A percentile compares a stretch with the other conserved stretches of the same genome.
Evolutionary conservation across 2,888 invertebrate species (phyloP).

Genomic region (Trichacis sp.): DNA sequence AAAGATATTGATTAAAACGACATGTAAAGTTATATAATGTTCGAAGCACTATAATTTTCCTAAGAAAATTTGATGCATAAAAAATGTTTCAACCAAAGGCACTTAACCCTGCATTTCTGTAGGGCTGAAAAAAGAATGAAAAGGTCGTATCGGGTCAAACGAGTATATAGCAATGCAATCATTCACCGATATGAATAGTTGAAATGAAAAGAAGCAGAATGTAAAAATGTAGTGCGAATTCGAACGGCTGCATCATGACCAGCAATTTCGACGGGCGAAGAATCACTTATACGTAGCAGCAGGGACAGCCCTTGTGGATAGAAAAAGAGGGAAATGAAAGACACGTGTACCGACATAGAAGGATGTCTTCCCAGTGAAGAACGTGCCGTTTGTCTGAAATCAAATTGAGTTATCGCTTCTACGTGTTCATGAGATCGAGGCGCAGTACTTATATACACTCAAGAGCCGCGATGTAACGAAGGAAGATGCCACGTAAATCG

Average conservation of each 20-base stretch:
- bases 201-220: conserved; percentile 5
- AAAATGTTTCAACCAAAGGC: no score
- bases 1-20: no score
- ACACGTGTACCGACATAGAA: conserved; percentile 25
- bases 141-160: no score
- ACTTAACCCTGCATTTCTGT: no score
- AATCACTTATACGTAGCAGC: conserved; percentile 31
- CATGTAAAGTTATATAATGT: no score
- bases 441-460: conserved; percentile 12
- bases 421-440: conserved; percentile 32
- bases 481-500: conserved; percentile 32
- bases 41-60: no score
- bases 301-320: conserved; percentile 19
- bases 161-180: no score
- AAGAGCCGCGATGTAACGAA: conserved; percentile 22
- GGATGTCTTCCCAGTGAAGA: conserved; percentile 37
- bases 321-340: no score
- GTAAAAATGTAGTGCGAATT: conserved; percentile 39
- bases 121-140: no score
- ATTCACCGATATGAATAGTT: no score
- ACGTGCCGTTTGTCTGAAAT: conserved; percentile 30
- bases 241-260: conserved; percentile 43
- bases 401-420: conserved; percentile 41
- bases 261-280: conserved; percentile 30
- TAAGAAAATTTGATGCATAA: no score